Conservation (phyloP, 2,888 invertebrate species). For the Tinea pellionella region DNA sequence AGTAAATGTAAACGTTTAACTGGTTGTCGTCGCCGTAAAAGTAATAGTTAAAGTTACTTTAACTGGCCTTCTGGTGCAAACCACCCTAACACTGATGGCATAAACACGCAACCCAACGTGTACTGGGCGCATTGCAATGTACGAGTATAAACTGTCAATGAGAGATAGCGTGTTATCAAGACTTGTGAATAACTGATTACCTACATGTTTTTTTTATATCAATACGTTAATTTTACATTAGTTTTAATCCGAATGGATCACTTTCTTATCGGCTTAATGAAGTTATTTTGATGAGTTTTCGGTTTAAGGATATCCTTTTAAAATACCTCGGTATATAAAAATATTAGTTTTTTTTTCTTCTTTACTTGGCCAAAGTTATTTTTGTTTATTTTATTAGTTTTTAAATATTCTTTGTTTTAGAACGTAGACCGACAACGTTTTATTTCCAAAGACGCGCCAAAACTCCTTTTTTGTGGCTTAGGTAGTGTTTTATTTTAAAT, state of each 20-base stretch:
- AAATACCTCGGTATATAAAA: neutral
- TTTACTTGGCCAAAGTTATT: neutral
- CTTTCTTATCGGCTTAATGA: neutral
- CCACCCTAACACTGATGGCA: too few species aligned
- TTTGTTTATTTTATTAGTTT: neutral
- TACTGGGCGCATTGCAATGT: too few species aligned
- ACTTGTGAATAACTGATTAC: neutral
- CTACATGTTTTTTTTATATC: neutral
- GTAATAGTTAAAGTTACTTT: too few species aligned
- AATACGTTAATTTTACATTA: neutral
- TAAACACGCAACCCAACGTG: too few species aligned
- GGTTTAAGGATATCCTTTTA: neutral
- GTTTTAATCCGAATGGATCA: constrained; percentile 5
- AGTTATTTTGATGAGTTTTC: neutral
- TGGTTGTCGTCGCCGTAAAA: too few species aligned
- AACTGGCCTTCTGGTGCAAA: too few species aligned
- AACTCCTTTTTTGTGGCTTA: too few species aligned
- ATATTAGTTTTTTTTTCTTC: neutral
- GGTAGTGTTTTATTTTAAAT: too few species aligned
- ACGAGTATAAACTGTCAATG: neutral
- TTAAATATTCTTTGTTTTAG: too few species aligned
- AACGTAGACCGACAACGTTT: too few species aligned
- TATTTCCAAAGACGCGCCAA: too few species aligned
- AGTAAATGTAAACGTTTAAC: too few species aligned
- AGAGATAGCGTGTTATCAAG: neutral